Percentiles rank a stretch among this genome's conserved stretches.
Evolutionary conservation across 2,113 vertebrate species (phyloP).

Genomic region (Cricetomys ansorgei): DNA sequence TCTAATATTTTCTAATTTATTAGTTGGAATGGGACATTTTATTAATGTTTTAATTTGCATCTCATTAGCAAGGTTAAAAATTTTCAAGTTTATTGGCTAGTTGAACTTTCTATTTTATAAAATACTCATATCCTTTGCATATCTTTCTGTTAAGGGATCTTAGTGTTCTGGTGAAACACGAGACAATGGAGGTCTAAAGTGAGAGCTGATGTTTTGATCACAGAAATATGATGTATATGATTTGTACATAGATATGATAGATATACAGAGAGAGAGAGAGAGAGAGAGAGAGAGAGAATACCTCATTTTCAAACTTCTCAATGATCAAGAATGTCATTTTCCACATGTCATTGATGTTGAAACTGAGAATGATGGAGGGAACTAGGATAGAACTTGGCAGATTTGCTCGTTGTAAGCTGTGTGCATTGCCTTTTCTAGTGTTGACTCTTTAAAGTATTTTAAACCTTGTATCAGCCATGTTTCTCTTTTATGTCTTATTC

Average conservation of each 20-base stretch:
- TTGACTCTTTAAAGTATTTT: not conserved
- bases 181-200: not conserved
- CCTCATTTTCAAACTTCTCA: constrained; percentile 41
- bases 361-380: constrained; percentile 14
- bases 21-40: constrained; percentile 58
- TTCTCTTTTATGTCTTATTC: not conserved
- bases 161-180: constrained; percentile 26
- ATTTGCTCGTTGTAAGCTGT: not conserved
- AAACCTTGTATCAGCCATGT: not conserved
- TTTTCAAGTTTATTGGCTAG: constrained; percentile 61
- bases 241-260: not conserved
- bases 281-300: not conserved
- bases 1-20: constrained; percentile 52
- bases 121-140: constrained; percentile 19
- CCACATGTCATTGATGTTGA: constrained; percentile 33
- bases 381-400: not conserved
- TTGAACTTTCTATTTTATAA: constrained; percentile 45
- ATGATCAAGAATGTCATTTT: not conserved
- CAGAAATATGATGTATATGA: not conserved
- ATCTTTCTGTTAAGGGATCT: constrained; percentile 8
- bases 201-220: not conserved
- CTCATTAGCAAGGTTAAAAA: constrained; percentile 63
- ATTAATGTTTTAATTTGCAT: constrained; percentile 76
- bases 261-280: not conserved
- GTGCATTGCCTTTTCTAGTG: not conserved